These are phyloP conservation scores for Danionella cerebrum DNA, from an alignment of 2,113 vertebrate genomes.

Conservation along the genomic window DNA sequence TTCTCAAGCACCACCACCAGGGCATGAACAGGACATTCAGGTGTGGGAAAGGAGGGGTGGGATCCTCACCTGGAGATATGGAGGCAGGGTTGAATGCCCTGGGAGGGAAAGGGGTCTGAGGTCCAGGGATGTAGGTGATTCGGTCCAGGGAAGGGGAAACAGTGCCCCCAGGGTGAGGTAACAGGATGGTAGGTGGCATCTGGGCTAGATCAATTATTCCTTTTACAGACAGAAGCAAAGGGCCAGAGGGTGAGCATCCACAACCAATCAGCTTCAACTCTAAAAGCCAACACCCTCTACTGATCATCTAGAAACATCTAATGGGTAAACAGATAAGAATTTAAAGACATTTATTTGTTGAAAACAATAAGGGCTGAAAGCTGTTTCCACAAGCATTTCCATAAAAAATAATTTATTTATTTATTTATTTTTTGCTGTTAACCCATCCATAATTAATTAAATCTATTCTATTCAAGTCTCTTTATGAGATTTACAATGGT, in stretches of 20 bases:
- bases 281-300: constrained; percentile 22
- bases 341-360: constrained; percentile 1
- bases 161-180: constrained; percentile 93
- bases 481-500: too few relatives aligned
- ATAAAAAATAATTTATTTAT: too few relatives aligned
- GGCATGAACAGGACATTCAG: constrained; percentile 39
- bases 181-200: constrained; percentile 96
- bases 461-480: too few relatives aligned
- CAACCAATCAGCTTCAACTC: constrained; percentile 45
- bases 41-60: constrained; percentile 34
- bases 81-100: constrained; percentile 92
- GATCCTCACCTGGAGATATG: constrained; percentile 86
- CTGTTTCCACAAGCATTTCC: constrained; percentile 13
- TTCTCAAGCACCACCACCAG: constrained; percentile 7
- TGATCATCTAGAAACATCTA: constrained; percentile 14
- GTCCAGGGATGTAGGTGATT: constrained; percentile 90
- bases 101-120: constrained; percentile 88
- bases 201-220: constrained; percentile 98
- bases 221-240: constrained; percentile 77
- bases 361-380: constrained; percentile 40
- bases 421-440: too few relatives aligned
- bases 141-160: constrained; percentile 94
- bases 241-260: constrained; percentile 67
- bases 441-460: too few relatives aligned
- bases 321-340: background rate